Conservation (phyloP, 2,113 vertebrate species). For the Hippotragus niger region DNA sequence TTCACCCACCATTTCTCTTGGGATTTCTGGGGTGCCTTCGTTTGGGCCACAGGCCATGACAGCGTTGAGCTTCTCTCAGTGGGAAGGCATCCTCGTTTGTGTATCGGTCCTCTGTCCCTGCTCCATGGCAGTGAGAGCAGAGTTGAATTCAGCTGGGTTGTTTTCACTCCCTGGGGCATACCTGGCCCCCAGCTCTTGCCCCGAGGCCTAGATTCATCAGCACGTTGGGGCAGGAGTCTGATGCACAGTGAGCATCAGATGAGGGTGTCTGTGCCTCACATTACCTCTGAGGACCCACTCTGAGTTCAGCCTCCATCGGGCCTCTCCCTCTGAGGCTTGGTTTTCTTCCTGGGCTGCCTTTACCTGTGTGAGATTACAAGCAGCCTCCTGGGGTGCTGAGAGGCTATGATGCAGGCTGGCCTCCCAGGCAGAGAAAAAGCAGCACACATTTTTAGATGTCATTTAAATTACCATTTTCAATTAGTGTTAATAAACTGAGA, state of each 20-base stretch:
- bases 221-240: accelerated
- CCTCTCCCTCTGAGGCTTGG: background rate
- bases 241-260: background rate
- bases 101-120: background rate
- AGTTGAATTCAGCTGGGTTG: background rate
- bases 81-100: background rate
- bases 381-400: background rate
- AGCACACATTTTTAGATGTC: background rate
- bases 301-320: background rate
- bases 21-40: background rate
- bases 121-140: background rate
- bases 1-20: background rate
- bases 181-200: background rate
- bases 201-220: background rate
- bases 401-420: background rate
- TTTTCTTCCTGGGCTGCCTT: background rate
- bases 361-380: background rate
- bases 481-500: background rate
- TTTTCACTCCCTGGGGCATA: background rate
- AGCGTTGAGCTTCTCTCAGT: background rate
- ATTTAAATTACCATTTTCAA: background rate
- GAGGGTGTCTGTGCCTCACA: background rate
- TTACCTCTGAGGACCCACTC: background rate
- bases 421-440: background rate
- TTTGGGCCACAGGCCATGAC: background rate